A percentile compares a stretch with the other conserved stretches of the same genome.
phyloP scores from a whole-genome alignment of 2,888 invertebrate species.

The Crioceris asparagi region DNA sequence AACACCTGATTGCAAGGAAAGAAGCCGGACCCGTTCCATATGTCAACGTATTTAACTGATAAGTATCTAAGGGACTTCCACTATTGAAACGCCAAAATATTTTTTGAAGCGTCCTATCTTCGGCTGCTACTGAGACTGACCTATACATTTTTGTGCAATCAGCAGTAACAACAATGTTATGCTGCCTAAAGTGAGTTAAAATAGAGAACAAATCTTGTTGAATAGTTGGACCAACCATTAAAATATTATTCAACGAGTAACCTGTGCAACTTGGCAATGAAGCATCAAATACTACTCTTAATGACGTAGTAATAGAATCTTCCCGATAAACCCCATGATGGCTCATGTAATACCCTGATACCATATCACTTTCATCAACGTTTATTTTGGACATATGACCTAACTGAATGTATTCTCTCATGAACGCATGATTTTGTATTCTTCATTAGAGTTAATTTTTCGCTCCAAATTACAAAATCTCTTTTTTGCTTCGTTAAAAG shows the following conservation, averaged over 20 bases:
- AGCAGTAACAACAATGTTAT: background rate
- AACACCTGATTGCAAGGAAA: slow-evolving; percentile 4
- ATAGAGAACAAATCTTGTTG: background rate
- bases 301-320: slow-evolving; percentile 1
- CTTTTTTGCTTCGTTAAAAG: slow-evolving; percentile 7
- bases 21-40: background rate
- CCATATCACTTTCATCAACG: background rate
- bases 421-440: slow-evolving; percentile 12
- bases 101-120: background rate
- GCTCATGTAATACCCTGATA: slow-evolving; percentile 12
- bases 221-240: background rate
- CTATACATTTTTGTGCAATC: slow-evolving; percentile 4
- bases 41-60: background rate
- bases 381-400: slow-evolving; percentile 9
- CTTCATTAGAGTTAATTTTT: slow-evolving; percentile 9
- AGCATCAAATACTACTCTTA: slow-evolving; percentile 1
- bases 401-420: slow-evolving; percentile 10
- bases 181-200: background rate
- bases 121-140: background rate
- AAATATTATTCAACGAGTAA: slow-evolving; percentile 1
- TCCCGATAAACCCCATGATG: slow-evolving; percentile 9
- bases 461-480: slow-evolving; percentile 11
- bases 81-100: background rate
- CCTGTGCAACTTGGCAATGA: background rate
- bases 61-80: background rate